These are phyloP conservation scores for Oncorhynchus keta DNA, from an alignment of 2,113 vertebrate genomes.

Conservation along the genomic window DNA sequence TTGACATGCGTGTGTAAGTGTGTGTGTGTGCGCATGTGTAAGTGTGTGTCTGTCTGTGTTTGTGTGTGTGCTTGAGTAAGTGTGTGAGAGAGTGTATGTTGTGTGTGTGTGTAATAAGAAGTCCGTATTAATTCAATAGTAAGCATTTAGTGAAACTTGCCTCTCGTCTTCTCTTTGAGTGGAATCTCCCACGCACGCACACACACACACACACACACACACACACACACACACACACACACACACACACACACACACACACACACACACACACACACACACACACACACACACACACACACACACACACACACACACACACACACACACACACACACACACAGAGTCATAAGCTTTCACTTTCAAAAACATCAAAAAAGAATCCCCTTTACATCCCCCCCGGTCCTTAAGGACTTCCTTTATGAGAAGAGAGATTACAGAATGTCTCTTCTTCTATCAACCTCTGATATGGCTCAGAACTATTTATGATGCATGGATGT, in stretches of 20 bases:
- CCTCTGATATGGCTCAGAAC: slow-evolving; percentile 57
- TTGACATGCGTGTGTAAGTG: neutral
- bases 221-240: neutral
- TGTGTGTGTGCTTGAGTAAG: neutral
- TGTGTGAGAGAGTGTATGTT: slow-evolving; percentile 6
- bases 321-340: neutral
- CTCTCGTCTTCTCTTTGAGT: slow-evolving; percentile 11
- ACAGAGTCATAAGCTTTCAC: slow-evolving; percentile 31
- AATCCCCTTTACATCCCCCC: slow-evolving; percentile 17
- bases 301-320: neutral
- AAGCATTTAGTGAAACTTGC: neutral
- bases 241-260: slow-evolving; percentile 15
- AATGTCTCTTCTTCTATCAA: slow-evolving; percentile 27
- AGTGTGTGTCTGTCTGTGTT: neutral
- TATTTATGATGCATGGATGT: slow-evolving; percentile 77
- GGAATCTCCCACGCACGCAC: neutral
- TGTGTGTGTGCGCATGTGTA: slow-evolving; percentile 17
- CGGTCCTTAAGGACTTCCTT: slow-evolving; percentile 41
- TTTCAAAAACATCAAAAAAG: slow-evolving; percentile 38
- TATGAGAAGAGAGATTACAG: slow-evolving; percentile 60
- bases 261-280: too few species aligned
- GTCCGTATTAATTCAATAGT: slow-evolving; percentile 13
- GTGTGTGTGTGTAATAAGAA: slow-evolving; percentile 3
- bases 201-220: too few species aligned
- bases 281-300: neutral